Percentiles rank a stretch among this genome's conserved stretches.
These are phyloP conservation scores for Trinorchestia longiramus DNA, from an alignment of 1,140 invertebrate genomes.

Conservation along the genomic window DNA sequence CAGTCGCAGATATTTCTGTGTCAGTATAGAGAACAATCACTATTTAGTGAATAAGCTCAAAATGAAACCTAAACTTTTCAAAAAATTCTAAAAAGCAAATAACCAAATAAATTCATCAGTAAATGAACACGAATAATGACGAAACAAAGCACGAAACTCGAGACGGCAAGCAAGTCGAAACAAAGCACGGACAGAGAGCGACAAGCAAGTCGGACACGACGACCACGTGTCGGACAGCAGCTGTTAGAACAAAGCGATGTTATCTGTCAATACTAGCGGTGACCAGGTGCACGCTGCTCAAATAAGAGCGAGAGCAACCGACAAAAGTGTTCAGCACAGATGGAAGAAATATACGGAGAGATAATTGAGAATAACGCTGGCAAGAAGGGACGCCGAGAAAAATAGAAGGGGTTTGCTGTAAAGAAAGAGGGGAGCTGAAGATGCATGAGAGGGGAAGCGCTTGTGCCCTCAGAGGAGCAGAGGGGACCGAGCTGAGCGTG, in stretches of 20 bases:
- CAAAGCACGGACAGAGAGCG: not conserved
- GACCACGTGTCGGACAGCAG: not conserved
- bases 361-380: constrained; percentile 45
- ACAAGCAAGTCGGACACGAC: not conserved
- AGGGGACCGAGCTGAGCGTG: constrained; percentile 17
- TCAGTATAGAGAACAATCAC: too few species aligned
- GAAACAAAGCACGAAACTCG: not conserved
- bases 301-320: not conserved
- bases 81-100: not conserved
- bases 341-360: not conserved
- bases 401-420: constrained; percentile 59
- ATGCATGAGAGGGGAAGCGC: constrained; percentile 44
- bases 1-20: too few species aligned
- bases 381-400: constrained; percentile 61
- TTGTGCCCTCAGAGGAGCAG: not conserved
- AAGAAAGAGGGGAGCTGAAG: constrained; percentile 37
- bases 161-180: not conserved
- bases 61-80: too few species aligned
- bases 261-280: not conserved
- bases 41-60: too few species aligned
- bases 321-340: constrained; percentile 36
- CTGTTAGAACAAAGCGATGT: not conserved
- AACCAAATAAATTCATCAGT: not conserved
- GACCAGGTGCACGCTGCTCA: not conserved
- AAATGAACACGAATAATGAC: not conserved